These are phyloP conservation scores for Cecidostiba fungosa DNA, from an alignment of 2,888 invertebrate genomes.

Conservation along the genomic window DNA sequence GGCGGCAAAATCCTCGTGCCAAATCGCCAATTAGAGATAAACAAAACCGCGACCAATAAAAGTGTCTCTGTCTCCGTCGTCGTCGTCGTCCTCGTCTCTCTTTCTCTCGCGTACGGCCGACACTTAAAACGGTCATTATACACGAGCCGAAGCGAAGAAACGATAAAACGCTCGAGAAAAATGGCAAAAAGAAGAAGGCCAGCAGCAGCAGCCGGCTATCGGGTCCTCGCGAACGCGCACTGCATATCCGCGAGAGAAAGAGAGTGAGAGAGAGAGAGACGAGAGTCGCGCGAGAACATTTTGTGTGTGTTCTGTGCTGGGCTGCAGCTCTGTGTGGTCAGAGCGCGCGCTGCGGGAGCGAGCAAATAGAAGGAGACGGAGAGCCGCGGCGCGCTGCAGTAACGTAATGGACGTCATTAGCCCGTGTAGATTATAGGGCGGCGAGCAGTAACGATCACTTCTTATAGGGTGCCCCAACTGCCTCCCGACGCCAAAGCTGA, in stretches of 20 bases:
- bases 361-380: constrained; percentile 46
- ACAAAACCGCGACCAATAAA: constrained; percentile 63
- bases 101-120: constrained; percentile 45
- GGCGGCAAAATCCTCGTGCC: constrained; percentile 47
- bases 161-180: constrained; percentile 56
- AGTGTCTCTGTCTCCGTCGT: constrained; percentile 37
- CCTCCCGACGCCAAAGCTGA: constrained; percentile 27
- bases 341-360: constrained; percentile 31
- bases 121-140: constrained; percentile 61
- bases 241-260: constrained; percentile 46
- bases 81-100: constrained; percentile 37
- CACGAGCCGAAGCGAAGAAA: constrained; percentile 53
- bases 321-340: constrained; percentile 66
- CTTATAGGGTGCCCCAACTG: constrained; percentile 75
- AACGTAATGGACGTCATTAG: constrained; percentile 81
- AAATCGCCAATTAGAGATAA: constrained; percentile 64
- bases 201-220: constrained; percentile 16
- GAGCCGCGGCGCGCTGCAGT: constrained; percentile 72
- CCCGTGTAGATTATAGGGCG: constrained; percentile 80
- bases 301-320: constrained; percentile 66
- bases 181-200: constrained; percentile 49
- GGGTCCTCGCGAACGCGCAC: constrained; percentile 24
- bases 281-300: constrained; percentile 39
- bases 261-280: too few species aligned
- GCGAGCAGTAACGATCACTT: constrained; percentile 80